Evolutionary conservation across 2,797 vertebrate species (phyloP).

Genomic region (Molossus alvarezi): DNA sequence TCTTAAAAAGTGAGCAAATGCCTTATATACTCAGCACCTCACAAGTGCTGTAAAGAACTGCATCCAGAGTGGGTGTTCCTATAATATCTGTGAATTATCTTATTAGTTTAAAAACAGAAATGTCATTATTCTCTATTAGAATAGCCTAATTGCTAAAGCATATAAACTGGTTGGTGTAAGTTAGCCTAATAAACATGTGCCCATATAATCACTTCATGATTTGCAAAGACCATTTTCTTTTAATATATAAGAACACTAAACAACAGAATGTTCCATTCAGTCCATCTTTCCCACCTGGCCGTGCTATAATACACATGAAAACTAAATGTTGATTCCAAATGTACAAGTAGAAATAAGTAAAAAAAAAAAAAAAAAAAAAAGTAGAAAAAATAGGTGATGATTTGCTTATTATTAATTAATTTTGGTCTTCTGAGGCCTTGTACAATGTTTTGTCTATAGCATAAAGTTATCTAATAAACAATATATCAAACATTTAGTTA

Average conservation of each 20-base stretch:
- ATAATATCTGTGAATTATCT: neutral
- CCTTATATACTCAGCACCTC: neutral
- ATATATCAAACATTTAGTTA: neutral
- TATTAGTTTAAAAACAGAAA: conserved; percentile 10
- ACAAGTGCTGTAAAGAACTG: neutral
- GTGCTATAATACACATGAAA: neutral
- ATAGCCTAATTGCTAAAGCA: neutral
- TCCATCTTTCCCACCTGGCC: neutral
- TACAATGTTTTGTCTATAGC: neutral
- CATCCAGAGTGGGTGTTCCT: neutral
- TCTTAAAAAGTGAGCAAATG: neutral
- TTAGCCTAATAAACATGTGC: neutral
- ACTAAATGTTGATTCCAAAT: neutral
- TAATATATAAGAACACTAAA: conserved; percentile 1
- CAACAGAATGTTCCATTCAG: neutral
- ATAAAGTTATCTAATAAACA: neutral
- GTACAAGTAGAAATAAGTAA: neutral
- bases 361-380: neutral
- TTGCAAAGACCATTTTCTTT: neutral
- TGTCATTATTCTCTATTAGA: neutral
- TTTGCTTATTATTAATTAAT: neutral
- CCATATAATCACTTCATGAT: neutral
- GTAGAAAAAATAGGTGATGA: neutral
- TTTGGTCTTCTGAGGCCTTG: neutral
- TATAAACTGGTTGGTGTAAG: neutral